Percentiles rank a stretch among this genome's conserved stretches.
phyloP scores from a whole-genome alignment of 30 jellyfish, hydroid and myxozoan genomes.

The Aurelia aurita region DNA sequence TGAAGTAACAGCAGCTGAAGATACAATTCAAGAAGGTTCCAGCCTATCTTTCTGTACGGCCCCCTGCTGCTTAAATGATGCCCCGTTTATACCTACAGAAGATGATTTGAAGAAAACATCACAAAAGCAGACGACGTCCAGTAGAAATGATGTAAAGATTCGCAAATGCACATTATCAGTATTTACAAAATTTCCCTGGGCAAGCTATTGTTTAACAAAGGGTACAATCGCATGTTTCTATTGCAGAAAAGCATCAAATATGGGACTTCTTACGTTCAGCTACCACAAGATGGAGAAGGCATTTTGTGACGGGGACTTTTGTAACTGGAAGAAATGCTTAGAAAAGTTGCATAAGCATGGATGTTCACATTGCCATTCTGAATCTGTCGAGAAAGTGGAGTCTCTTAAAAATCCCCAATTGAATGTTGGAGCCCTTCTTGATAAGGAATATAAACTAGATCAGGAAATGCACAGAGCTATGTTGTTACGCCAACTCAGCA shows the following conservation, averaged over 20 bases:
- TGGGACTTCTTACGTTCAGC: constrained; percentile 26
- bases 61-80: too few species aligned
- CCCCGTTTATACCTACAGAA: too few species aligned
- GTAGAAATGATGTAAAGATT: not conserved
- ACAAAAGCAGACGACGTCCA: too few species aligned
- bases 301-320: not conserved
- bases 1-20: constrained; percentile 9
- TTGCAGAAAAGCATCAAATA: constrained; percentile 21
- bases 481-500: constrained; percentile 1
- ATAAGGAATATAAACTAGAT: constrained; percentile 1
- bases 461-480: constrained; percentile 20
- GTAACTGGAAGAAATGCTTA: constrained; percentile 1
- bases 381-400: constrained; percentile 7
- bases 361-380: constrained; percentile 6
- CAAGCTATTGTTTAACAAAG: constrained; percentile 16
- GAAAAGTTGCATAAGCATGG: constrained; percentile 2
- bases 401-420: not conserved
- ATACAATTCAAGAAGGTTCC: too few species aligned
- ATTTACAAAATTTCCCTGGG: constrained; percentile 21
- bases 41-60: too few species aligned
- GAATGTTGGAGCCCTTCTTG: not conserved
- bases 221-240: constrained; percentile 14
- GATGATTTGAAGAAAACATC: too few species aligned
- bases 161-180: constrained; percentile 13
- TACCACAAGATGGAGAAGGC: not conserved